Evolutionary conservation across 2,888 invertebrate species (phyloP), one percentile per base, ranked within the genome.

Genomic region (Amiota minor): DNA sequence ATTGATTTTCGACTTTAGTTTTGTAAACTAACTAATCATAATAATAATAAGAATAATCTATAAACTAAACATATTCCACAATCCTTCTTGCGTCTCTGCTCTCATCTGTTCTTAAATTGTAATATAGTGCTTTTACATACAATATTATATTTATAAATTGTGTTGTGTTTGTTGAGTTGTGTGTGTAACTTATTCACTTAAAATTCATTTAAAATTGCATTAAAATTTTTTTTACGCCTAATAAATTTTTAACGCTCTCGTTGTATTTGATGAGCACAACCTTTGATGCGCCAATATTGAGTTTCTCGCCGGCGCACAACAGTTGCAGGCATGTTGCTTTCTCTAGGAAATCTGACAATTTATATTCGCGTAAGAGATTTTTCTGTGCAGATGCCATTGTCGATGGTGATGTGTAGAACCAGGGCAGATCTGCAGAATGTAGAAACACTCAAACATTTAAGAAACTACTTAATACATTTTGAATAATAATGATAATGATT

Each of bases 211-310:
- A 92, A 91, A 92, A 92, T 91, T 92, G 92, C 90, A 95, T 93
- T 79, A 93, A 90, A 78, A 94, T 93, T 77, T 93, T 93, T 90
- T 96, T 96, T 74, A 96, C 94, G 88, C 94, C 95, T 84, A 96
- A 92, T 87, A 96, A 92, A 90, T 95, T 94, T 84, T 93, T 92
- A 80, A 97, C 94, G 89, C 93, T 94, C 85, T 96, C 95, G 82
- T 95, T 96, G 91, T 96, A 96, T 87, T 94, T 93, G 79, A 97
- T 93, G 73, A 97, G 92, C 70, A 94, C 93, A 81, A 96, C 94
- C 89, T 95, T 95, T 68, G 95, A 94, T 61, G 94, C 94, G 74
- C 95, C 92, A 72, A 95, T 93, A 88, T 95, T 95, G 75, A 96
- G 92, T 87, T 94, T 94, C 88, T 95, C 95, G 49, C 95, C 95